These are phyloP conservation scores for Pammene fasciana DNA, from an alignment of 2,888 invertebrate species.

Conservation along the genomic window DNA sequence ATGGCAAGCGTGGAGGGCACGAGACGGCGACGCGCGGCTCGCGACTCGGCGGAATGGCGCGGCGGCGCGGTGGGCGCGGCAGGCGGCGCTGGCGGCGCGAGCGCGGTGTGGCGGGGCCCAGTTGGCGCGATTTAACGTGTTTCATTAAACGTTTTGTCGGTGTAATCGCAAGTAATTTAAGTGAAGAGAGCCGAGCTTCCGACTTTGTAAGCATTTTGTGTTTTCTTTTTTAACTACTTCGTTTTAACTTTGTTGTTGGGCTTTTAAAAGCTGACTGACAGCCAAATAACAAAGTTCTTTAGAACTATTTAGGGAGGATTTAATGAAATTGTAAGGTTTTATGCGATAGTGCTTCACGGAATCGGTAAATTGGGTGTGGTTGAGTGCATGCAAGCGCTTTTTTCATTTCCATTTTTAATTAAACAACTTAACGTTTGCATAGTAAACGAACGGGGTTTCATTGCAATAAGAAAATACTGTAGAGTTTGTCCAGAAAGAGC, in stretches of 20 bases:
- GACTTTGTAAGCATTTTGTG: conserved; percentile 83
- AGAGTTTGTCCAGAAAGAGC: no score
- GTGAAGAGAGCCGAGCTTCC: conserved; percentile 82
- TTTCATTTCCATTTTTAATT: conserved; percentile 45
- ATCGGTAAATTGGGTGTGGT: conserved; percentile 58
- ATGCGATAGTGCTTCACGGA: conserved; percentile 62
- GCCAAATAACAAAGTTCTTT: conserved; percentile 81
- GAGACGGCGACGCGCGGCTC: conserved; percentile 38
- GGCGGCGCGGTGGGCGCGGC: conserved; percentile 51
- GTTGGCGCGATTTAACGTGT: conserved; percentile 81
- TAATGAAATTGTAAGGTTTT: conserved; percentile 77
- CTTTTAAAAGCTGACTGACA: conserved; percentile 83
- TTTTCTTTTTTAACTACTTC: conserved; percentile 84
- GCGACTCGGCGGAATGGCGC: conserved; percentile 49
- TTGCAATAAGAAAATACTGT: conserved; percentile 31
- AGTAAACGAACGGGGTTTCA: conserved; percentile 3
- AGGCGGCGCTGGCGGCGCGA: conserved; percentile 50
- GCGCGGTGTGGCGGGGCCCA: conserved; percentile 59
- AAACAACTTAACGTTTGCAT: not conserved
- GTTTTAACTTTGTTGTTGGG: conserved; percentile 82
- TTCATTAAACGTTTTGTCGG: conserved; percentile 83
- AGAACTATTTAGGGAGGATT: conserved; percentile 78
- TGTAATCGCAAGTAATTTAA: conserved; percentile 84
- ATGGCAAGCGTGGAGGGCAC: conserved; percentile 58
- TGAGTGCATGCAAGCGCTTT: conserved; percentile 49